Base-by-base conservation (phyloP, 1,140 invertebrate species). In the Thaumetopoea pityocampa region DNA sequence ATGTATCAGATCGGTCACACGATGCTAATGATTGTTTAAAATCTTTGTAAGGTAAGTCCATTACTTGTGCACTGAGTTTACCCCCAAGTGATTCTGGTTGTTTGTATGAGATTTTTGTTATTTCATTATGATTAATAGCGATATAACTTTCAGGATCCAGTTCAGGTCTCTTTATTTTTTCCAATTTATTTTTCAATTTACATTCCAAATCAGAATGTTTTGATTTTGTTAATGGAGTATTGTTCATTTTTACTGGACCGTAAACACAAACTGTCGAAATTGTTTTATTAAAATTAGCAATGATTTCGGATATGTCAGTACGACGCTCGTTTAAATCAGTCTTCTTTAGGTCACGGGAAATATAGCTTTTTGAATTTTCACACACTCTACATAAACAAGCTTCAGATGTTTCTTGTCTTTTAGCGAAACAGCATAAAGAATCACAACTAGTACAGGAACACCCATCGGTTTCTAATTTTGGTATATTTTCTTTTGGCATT, bases 51-150 rank as follows among this genome's bases (percentile, higher is more conserved):
- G 68, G 56, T 10, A 65, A 15, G 49, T 72, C 57, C 62, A 70
- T 73, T 19, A 70, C 43, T 52, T 73, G 54, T n/a, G 70, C 61
- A 34, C 63, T 71, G 43, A 73, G 51, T 30, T 62, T 41, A n/a
- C n/a, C n/a, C n/a, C n/a, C n/a, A n/a, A n/a, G n/a, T n/a, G n/a
- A n/a, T 14, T 50, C 48, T 14, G 55, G 51, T 14, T 55, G 28
- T 38, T 58, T 46, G 14, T 24, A 40, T 29, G 41, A 8, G 9
- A 1, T 2, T 12, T 3, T 28, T 14, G 12, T 12, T 14, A 12
- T 3, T 14, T 28, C 15, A 8, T 10, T 15, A 28, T 12, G 9
- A 14, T 14, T 3, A 3, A 1, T 1, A 14, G 6, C 5, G 15
- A 28, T 28, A 5, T 5, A 12, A 5, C 5, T 1, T 12, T 5